Evolutionary conservation across 1,140 invertebrate species (phyloP).

Genomic region (Saccostrea glomerata): DNA sequence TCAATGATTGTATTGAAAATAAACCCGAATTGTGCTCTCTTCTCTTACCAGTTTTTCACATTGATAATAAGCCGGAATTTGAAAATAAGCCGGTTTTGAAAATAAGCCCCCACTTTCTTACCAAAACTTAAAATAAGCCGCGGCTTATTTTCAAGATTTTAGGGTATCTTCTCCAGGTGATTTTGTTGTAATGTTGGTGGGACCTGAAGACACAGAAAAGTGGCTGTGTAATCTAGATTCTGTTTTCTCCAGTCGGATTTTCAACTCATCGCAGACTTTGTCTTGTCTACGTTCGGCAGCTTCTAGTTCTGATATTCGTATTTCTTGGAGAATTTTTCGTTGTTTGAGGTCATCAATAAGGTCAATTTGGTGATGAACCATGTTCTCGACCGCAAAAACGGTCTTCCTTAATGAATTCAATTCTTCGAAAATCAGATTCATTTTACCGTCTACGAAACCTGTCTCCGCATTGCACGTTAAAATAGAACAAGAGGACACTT

Average conservation of each 20-base stretch:
- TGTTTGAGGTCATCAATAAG: neutral
- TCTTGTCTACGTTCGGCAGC: neutral
- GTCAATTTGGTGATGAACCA: neutral
- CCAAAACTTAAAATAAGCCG: no score
- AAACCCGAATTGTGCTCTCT: no score
- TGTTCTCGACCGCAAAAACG: neutral
- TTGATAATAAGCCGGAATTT: no score
- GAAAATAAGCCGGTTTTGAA: no score
- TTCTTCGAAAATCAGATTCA: neutral
- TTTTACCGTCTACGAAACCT: no score
- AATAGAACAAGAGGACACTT: no score
- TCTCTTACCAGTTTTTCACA: no score
- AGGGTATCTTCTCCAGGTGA: neutral
- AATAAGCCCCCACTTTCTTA: no score
- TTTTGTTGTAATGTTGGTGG: neutral
- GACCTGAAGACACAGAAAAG: neutral
- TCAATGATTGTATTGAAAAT: no score
- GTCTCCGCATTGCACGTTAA: no score
- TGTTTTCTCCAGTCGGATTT: neutral
- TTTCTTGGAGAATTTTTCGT: neutral
- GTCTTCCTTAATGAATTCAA: neutral
- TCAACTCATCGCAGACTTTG: neutral
- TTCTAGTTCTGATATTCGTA: neutral
- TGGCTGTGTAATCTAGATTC: neutral
- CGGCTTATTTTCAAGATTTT: no score